Evolutionary conservation across 1,140 invertebrate species (phyloP).

Genomic region (Holotrichia oblita): DNA sequence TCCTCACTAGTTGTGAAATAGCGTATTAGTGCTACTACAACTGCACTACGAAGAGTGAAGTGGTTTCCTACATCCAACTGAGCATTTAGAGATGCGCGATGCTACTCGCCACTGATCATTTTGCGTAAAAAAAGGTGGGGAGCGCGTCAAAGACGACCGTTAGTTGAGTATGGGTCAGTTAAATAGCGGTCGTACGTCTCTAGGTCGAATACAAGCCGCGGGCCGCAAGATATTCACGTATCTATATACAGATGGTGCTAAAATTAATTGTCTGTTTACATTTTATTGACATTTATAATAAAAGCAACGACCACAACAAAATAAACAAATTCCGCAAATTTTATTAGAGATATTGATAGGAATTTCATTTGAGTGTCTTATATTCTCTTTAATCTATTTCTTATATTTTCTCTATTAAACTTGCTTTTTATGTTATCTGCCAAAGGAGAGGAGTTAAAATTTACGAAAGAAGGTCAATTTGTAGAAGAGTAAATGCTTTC

Average conservation of each 20-base stretch:
- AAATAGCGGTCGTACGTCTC: constrained; percentile 28
- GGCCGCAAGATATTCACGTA: neutral
- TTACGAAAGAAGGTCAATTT: too few species aligned
- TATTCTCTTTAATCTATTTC: too few species aligned
- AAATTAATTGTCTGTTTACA: neutral
- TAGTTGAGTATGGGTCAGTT: constrained; percentile 38
- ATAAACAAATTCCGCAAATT: too few species aligned
- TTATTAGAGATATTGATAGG: too few species aligned
- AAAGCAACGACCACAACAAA: too few species aligned
- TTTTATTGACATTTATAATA: too few species aligned
- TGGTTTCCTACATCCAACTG: neutral
- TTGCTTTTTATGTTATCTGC: too few species aligned
- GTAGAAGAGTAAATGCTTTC: too few species aligned
- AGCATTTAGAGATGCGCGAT: constrained; percentile 12
- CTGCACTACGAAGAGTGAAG: too few species aligned
- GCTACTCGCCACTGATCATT: neutral
- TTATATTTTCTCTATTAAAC: too few species aligned
- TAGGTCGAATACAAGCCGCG: constrained; percentile 32
- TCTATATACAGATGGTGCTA: neutral
- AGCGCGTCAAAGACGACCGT: constrained; percentile 14
- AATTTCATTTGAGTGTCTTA: too few species aligned
- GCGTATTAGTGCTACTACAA: neutral
- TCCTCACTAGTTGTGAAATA: neutral
- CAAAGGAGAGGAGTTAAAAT: too few species aligned
- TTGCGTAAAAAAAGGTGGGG: constrained; percentile 26